Evolutionary conservation across 2,113 vertebrate species (phyloP).

Genomic region (Malurus elegans): DNA sequence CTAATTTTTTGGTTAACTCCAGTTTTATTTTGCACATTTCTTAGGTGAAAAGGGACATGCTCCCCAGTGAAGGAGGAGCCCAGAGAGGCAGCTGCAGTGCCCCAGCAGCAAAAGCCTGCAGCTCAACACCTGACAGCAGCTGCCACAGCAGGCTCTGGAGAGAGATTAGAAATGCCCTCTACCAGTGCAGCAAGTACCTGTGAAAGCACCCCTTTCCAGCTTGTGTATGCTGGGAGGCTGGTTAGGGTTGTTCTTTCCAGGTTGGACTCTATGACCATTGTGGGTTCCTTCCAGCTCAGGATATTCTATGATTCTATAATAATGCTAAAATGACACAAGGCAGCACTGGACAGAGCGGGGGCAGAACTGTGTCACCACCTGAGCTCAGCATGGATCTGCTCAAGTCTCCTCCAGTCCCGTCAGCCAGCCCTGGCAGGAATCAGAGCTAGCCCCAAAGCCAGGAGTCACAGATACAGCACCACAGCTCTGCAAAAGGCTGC

Average conservation of each 20-base stretch:
- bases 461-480: background rate
- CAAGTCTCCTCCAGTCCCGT: background rate
- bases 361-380: background rate
- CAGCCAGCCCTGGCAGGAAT: background rate
- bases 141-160: background rate
- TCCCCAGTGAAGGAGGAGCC: background rate
- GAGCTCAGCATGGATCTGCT: background rate
- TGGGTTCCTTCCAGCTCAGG: background rate
- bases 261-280: rapidly evolving
- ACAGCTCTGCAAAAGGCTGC: background rate
- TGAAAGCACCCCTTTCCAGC: background rate
- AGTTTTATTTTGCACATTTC: background rate
- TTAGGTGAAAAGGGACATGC: background rate
- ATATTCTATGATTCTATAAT: background rate
- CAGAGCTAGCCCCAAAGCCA: background rate
- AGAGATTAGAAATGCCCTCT: background rate
- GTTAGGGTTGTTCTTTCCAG: too few relatives aligned
- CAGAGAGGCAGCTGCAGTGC: background rate
- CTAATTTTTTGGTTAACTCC: background rate
- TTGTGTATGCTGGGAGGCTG: background rate
- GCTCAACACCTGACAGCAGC: background rate
- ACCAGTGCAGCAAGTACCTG: background rate
- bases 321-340: background rate
- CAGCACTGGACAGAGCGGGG: too few relatives aligned
- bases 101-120: background rate